Percentiles rank a stretch among this genome's conserved stretches.
These are phyloP conservation scores for Eilema caniola DNA, from an alignment of 2,888 invertebrate genomes.

Conservation along the genomic window DNA sequence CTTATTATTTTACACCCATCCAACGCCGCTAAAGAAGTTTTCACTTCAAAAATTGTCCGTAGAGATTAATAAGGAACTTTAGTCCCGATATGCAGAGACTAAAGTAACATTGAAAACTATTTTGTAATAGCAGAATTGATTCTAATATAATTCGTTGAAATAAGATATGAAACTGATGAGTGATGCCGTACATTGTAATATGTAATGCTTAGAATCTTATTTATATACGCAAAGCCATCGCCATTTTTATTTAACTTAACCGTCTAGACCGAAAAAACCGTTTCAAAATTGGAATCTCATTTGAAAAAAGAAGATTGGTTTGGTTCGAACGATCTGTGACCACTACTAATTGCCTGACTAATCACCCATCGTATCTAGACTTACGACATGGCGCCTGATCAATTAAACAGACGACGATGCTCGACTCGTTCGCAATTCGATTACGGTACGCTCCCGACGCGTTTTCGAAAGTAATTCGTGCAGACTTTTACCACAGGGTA, in stretches of 20 bases:
- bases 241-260: background rate
- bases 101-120: too few relatives aligned
- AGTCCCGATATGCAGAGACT: too few relatives aligned
- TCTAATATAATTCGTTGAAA: too few relatives aligned
- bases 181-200: too few relatives aligned
- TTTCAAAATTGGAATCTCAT: constrained; percentile 1
- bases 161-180: too few relatives aligned
- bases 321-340: constrained; percentile 39
- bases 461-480: constrained; percentile 69
- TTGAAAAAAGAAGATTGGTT: constrained; percentile 9
- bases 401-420: constrained; percentile 64
- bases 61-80: too few relatives aligned
- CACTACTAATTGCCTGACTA: constrained; percentile 54
- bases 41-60: too few relatives aligned
- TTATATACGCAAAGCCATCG: background rate
- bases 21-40: too few relatives aligned
- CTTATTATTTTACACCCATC: too few relatives aligned
- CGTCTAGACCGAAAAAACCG: background rate
- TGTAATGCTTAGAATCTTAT: too few relatives aligned
- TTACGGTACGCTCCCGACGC: constrained; percentile 58
- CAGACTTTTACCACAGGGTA: constrained; percentile 60
- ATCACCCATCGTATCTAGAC: constrained; percentile 43
- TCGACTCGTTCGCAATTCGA: constrained; percentile 63
- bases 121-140: too few relatives aligned
- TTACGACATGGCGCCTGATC: constrained; percentile 48